Base-by-base conservation (phyloP, 2,113 vertebrate genomes). In the Ranitomeya imitator region DNA sequence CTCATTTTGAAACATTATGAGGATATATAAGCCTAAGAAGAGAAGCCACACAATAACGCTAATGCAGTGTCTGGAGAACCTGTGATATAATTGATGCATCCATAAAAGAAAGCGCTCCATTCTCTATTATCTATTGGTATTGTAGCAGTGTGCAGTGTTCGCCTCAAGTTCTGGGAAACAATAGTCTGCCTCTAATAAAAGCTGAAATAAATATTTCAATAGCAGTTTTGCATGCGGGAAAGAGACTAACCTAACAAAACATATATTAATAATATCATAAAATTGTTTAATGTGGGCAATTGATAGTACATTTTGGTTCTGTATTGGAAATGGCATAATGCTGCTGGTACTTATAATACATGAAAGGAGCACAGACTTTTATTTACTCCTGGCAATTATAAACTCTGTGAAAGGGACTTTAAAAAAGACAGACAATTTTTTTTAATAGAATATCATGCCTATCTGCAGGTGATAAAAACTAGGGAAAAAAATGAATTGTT, bases 41-140 rank as follows among this genome's bases (percentile, higher is more conserved):
- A 61, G 73, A 78, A 78, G 31, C 15, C 18, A 86, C 31, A 77
- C 65, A 76, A 86, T 86, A 86, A 86, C 45, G 31, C 77, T 77
- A 86, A 69, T 86, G 61, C n/a, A 18, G 61, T 79, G 76, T 79
- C 57, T 67, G 69, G 37, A 86, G 60, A 63, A 45, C 21, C 59
- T 78, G 55, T 16, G 57, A 78, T 78, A 63, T 78, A 65, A 78
- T 79, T 63, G 77, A 86, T 61, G 26, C 10, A 21, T 19, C 55
- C 57, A 79, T 86, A 86, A 86, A 86, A 65, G 77, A 16, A 45
- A 37, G 8, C 21, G 74, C 69, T 78, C 74, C 55, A 85, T 57
- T 21, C 37, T 67, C 54, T 67, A 83, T 83, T 54, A 69, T 83
- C 19, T 67, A 54, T 54, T 14, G 51, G 18, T 45, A 11, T 19